These are phyloP conservation scores for Marasmarcha lunaedactyla DNA, from an alignment of 2,888 invertebrate species.

Conservation along the genomic window DNA sequence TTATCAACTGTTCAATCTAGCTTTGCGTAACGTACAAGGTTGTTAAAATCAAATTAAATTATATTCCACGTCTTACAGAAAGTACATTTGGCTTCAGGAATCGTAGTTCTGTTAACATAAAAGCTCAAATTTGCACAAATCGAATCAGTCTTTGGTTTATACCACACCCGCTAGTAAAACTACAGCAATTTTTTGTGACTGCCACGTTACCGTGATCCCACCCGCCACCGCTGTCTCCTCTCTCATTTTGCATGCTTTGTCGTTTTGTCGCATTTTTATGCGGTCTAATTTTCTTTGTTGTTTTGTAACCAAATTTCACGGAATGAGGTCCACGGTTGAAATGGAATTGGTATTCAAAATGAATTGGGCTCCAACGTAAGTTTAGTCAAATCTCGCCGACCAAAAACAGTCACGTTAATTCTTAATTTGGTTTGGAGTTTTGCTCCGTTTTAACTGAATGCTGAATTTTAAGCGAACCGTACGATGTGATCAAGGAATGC, in stretches of 20 bases:
- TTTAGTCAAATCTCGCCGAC: slow-evolving; percentile 28
- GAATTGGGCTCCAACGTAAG: slow-evolving; percentile 44
- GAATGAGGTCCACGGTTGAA: slow-evolving; percentile 58
- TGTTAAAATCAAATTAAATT: too few relatives aligned
- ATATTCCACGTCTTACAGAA: too few relatives aligned
- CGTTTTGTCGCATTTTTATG: slow-evolving; percentile 61
- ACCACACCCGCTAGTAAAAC: neutral
- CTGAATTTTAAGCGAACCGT: slow-evolving; percentile 29
- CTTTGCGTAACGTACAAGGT: too few relatives aligned
- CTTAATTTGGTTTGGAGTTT: slow-evolving; percentile 39
- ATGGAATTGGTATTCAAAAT: slow-evolving; percentile 64
- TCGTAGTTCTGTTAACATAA: too few relatives aligned
- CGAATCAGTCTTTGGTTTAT: too few relatives aligned
- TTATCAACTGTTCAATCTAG: too few relatives aligned
- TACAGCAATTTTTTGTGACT: neutral
- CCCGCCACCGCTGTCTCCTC: slow-evolving; percentile 17
- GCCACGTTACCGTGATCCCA: neutral
- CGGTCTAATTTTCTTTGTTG: slow-evolving; percentile 66
- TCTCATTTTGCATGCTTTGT: slow-evolving; percentile 63
- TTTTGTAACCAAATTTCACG: slow-evolving; percentile 64
- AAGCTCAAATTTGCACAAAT: too few relatives aligned
- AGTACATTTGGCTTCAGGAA: too few relatives aligned
- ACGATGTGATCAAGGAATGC: too few relatives aligned
- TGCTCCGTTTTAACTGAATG: slow-evolving; percentile 26
- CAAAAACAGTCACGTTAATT: slow-evolving; percentile 34